phyloP scores from a whole-genome alignment of 2,797 vertebrate species.

The Pangasius macronema region DNA sequence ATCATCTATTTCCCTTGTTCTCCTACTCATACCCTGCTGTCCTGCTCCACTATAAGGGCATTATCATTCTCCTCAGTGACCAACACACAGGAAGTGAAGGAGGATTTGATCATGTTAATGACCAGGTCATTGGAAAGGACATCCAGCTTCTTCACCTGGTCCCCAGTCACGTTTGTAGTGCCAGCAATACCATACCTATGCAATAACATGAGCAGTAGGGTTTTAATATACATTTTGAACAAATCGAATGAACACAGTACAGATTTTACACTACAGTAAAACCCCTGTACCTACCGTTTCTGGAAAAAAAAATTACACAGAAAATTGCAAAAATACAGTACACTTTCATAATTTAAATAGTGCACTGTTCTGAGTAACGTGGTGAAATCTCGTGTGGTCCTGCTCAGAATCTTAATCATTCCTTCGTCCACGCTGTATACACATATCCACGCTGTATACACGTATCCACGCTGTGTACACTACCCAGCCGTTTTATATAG shows the following conservation, averaged over 20 bases:
- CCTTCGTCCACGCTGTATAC: too few relatives aligned
- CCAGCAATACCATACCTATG: constrained; percentile 93
- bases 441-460: too few relatives aligned
- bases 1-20: neutral
- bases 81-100: constrained; percentile 88
- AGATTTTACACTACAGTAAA: neutral
- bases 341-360: too few relatives aligned
- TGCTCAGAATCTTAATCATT: too few relatives aligned
- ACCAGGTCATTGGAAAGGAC: constrained; percentile 94
- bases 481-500: too few relatives aligned
- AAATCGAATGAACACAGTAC: neutral
- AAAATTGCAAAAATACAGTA: too few relatives aligned
- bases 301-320: too few relatives aligned
- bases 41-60: constrained; percentile 88
- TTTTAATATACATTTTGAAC: neutral
- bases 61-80: constrained; percentile 91
- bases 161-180: constrained; percentile 92
- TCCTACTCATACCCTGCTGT: constrained; percentile 75
- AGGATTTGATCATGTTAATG: constrained; percentile 93
- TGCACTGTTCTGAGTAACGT: too few relatives aligned
- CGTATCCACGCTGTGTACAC: too few relatives aligned
- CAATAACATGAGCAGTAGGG: neutral
- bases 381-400: too few relatives aligned
- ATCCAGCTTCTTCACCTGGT: constrained; percentile 96
- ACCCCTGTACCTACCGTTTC: too few relatives aligned